phyloP scores from a whole-genome alignment of 92 coral and sea anemone genomes.

The Scolanthus callimorphus region DNA sequence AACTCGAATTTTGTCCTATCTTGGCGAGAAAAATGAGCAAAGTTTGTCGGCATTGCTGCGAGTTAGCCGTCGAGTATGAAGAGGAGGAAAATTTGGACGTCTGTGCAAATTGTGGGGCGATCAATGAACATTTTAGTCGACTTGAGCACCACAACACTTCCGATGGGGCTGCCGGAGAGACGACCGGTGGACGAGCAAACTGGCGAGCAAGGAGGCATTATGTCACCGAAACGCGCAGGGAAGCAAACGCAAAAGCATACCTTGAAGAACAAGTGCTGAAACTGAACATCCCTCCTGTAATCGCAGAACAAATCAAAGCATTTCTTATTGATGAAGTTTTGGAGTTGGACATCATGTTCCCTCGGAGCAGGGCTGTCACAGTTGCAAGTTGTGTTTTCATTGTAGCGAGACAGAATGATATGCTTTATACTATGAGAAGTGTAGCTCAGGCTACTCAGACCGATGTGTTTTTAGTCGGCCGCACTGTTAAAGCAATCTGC shows the following conservation, averaged over 20 bases:
- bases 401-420: conserved; percentile 54
- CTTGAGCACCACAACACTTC: neutral
- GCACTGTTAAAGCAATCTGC: conserved; percentile 17
- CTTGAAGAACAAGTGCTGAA: conserved; percentile 2
- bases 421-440: conserved; percentile 26
- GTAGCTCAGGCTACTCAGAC: conserved; percentile 54
- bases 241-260: neutral
- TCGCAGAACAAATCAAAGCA: conserved; percentile 4
- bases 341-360: conserved; percentile 1
- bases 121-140: conserved; percentile 6
- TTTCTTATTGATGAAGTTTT: neutral
- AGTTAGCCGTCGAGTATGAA: conserved; percentile 11
- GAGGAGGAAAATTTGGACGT: conserved; percentile 15
- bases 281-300: conserved; percentile 7
- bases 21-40: conserved; percentile 7
- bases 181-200: neutral
- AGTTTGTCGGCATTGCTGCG: conserved; percentile 20
- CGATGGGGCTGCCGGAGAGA: neutral
- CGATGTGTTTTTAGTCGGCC: conserved; percentile 30
- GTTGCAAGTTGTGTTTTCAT: conserved; percentile 53
- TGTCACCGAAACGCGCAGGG: neutral
- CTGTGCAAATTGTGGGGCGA: conserved; percentile 21
- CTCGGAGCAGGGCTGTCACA: conserved; percentile 1
- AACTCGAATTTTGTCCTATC: no score
- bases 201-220: conserved; percentile 5